Evolutionary conservation across 2,888 invertebrate species (phyloP), one percentile per base, ranked within the genome.

Genomic region (Ceratothoa steindachneri): DNA sequence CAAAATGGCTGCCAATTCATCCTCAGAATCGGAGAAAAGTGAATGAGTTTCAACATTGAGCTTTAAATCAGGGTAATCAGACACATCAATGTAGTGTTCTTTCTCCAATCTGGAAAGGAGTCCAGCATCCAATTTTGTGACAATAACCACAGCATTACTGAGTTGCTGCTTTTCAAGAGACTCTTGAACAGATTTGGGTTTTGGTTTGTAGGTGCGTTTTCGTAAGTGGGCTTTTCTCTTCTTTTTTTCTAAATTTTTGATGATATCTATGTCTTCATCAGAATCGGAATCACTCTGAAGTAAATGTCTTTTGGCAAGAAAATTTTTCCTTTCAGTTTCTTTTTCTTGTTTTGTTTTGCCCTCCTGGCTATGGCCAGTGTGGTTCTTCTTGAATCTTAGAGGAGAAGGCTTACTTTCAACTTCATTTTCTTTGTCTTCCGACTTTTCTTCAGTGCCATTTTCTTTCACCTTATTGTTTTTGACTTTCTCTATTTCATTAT

Each of bases 21-120:
- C 31, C 19, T 75, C 75, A 28, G 29, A 41, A 30, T 75, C 73
- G 22, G 69, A 30, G 30, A 29, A 19, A 31, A 52, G 29, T 7
- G n/a, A 15, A n/a, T n/a, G 3, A 3, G 15, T 19, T n/a, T 2
- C 52, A 51, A n/a, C 52, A n/a, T 51, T 51, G 52, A 19, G 22
- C 30, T n/a, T 31, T 7, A 70, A 53, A 5, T 76, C 67, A 7
- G 73, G 76, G 41, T 68, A 77, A 30, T 73, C 73, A 24, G 51
- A 30, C 5, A 71, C 51, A 31, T 71, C 27, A 22, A 77, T 29
- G n/a, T 30, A 67, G 12, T 68, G 73, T 29, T 69, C 65, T 30
- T 69, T 66, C 19, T 77, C 51, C n/a, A 77, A 31, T 67, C 64
- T 51, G 4, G 30, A 41, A 9, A 41, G 30, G 1, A 77, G 22